Base-by-base conservation (phyloP, 2,888 invertebrate species). In the Protodeltote pygarga region DNA sequence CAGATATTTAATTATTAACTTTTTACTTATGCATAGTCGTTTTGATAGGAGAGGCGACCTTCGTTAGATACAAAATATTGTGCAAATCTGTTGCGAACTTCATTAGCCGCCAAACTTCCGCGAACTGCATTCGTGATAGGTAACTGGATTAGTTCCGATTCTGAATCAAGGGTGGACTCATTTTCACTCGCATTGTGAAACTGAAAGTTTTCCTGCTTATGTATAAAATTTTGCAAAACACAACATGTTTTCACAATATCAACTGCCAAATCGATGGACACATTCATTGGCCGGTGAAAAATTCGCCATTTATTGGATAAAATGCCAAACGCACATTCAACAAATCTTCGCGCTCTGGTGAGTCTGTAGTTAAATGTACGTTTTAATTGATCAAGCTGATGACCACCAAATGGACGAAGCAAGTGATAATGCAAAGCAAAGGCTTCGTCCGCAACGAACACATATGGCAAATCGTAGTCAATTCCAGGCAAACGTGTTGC, bases 291-390 rank as follows among this genome's bases (percentile, higher is more conserved):
- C 39, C 55, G 46, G 35, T 61, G 61, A 31, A 62, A 61, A 51
- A 65, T 60, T 39, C 65, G 41, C 55, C 55, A 64, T 45, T 64
- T 62, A 40, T 59, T 66, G 46, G 61, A 40, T 51, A 66, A 45
- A 47, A 69, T 69, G n/a, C 63, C 64, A 60, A 66, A 70, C 17
- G 51, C 42, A 42, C 60, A 65, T 61, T 70, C 67, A 35, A 68
- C 64, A 40, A 51, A 59, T 35, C 65, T 48, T 61, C 66, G 57
- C 28, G 68, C 66, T 63, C 68, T 65, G 19, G 59, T 60, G 34
- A 65, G 55, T 42, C 68, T 57, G 29, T 66, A 68, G 41, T 66
- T 66, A 48, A 64, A 65, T 24, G 15, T 52, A 13, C 41, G 42
- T 49, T 63, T 52, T 55, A 46, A 24, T 49, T 42, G 39, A 42